These are phyloP conservation scores for Beris morrisii DNA, from an alignment of 2,888 invertebrate species.

Conservation along the genomic window DNA sequence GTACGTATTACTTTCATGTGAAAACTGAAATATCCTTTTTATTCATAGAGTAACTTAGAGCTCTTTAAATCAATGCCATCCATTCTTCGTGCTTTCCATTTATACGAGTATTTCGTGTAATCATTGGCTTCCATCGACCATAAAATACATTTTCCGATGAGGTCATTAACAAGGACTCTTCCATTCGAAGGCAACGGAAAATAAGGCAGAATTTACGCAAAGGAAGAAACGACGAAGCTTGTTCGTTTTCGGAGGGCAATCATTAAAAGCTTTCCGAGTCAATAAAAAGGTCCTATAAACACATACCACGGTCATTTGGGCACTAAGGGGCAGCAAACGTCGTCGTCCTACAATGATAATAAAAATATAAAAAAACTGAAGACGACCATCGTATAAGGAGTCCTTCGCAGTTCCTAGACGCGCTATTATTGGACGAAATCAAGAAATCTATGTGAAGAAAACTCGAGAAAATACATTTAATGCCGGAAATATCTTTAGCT, in stretches of 20 bases:
- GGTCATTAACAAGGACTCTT: slow-evolving; percentile 23
- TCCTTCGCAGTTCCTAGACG: too few species aligned
- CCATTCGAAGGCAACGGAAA: slow-evolving; percentile 3
- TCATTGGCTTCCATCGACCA: slow-evolving; percentile 30
- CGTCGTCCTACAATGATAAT: neutral
- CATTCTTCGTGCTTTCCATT: slow-evolving; percentile 5
- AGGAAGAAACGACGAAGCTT: slow-evolving; percentile 14
- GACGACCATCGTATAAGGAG: neutral
- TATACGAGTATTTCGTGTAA: slow-evolving; percentile 14
- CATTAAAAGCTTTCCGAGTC: slow-evolving; percentile 34
- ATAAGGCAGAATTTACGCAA: slow-evolving; percentile 4
- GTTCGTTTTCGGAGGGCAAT: slow-evolving; percentile 18
- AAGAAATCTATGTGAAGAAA: neutral
- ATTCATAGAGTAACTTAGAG: neutral
- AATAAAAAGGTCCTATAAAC: slow-evolving; percentile 34
- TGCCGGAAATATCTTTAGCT: slow-evolving; percentile 29
- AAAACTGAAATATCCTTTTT: neutral
- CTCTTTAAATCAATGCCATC: too few species aligned
- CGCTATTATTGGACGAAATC: too few species aligned
- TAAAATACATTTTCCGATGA: slow-evolving; percentile 29
- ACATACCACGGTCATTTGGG: slow-evolving; percentile 24
- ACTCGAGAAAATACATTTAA: neutral
- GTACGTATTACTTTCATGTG: neutral
- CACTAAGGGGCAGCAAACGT: neutral
- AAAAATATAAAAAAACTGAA: slow-evolving; percentile 1